These are phyloP conservation scores for Macaria liturata DNA, from an alignment of 2,888 invertebrate species.

Conservation along the genomic window DNA sequence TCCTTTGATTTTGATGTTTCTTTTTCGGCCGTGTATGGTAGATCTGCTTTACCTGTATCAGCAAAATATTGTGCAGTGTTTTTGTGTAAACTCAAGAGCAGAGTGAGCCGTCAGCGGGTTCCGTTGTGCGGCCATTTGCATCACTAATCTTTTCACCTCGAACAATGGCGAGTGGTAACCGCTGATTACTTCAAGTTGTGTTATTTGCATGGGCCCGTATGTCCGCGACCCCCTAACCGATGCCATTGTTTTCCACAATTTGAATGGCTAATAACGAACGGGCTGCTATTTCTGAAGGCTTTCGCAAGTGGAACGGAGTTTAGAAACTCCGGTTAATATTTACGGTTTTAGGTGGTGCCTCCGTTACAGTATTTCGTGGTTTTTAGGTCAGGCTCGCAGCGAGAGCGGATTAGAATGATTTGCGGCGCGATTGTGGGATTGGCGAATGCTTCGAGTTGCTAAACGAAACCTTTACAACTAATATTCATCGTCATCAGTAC, in stretches of 20 bases:
- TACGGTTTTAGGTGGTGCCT: conserved; percentile 52
- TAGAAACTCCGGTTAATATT: conserved; percentile 55
- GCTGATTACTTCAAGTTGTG: conserved; percentile 54
- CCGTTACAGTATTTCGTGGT: conserved; percentile 40
- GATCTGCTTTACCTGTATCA: conserved; percentile 4
- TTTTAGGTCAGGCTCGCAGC: conserved; percentile 40
- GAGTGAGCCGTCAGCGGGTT: no score
- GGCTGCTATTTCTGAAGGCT: conserved; percentile 56
- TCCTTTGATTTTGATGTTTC: conserved; percentile 21
- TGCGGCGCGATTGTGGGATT: conserved; percentile 27
- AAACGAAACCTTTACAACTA: conserved; percentile 5
- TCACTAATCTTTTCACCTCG: conserved; percentile 56
- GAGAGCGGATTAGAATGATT: conserved; percentile 29
- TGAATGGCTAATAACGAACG: conserved; percentile 70
- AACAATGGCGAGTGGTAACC: conserved; percentile 56
- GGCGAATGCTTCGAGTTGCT: conserved; percentile 18
- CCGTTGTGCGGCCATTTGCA: conserved; percentile 40
- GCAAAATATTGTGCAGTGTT: no score
- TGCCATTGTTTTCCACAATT: conserved; percentile 68
- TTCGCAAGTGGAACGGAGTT: conserved; percentile 72
- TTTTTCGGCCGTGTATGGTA: no score
- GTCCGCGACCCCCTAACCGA: conserved; percentile 65
- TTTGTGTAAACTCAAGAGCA: no score
- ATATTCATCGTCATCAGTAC: conserved; percentile 9
- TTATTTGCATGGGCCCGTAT: conserved; percentile 67